These are phyloP conservation scores for Saturnia japonica DNA, from an alignment of 2,888 invertebrate genomes.

Conservation along the genomic window DNA sequence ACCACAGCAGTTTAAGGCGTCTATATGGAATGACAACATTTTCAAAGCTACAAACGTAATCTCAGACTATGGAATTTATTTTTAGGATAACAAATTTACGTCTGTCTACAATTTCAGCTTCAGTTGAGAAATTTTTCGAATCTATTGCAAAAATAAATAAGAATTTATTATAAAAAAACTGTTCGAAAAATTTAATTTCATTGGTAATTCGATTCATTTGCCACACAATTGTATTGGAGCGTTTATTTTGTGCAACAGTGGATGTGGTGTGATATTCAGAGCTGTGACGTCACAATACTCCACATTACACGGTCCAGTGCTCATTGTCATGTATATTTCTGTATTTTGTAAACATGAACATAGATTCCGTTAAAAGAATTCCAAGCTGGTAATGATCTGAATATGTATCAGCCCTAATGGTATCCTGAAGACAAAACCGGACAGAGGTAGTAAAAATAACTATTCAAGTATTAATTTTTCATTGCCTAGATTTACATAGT, in stretches of 20 bases:
- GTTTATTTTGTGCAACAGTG: not conserved
- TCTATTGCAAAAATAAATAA: not conserved
- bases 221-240: slow-evolving; percentile 1
- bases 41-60: not conserved
- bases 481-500: too few species aligned
- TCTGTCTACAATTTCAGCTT: not conserved
- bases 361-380: not conserved
- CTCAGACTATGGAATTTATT: not conserved
- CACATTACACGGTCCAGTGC: slow-evolving; percentile 50
- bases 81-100: too few species aligned
- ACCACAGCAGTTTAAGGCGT: too few species aligned
- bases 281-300: slow-evolving; percentile 37
- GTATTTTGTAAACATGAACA: not conserved
- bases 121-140: not conserved
- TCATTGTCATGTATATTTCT: not conserved
- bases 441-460: too few species aligned
- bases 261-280: slow-evolving; percentile 6
- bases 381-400: not conserved
- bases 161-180: slow-evolving; percentile 12
- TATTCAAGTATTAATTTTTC: too few species aligned
- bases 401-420: not conserved
- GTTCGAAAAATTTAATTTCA: not conserved
- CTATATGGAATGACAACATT: not conserved
- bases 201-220: slow-evolving; percentile 9
- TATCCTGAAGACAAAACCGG: not conserved